Evolutionary conservation across 2,888 invertebrate species (phyloP), one percentile per base, ranked within the genome.

Genomic region (Mechanitis messenoides): DNA sequence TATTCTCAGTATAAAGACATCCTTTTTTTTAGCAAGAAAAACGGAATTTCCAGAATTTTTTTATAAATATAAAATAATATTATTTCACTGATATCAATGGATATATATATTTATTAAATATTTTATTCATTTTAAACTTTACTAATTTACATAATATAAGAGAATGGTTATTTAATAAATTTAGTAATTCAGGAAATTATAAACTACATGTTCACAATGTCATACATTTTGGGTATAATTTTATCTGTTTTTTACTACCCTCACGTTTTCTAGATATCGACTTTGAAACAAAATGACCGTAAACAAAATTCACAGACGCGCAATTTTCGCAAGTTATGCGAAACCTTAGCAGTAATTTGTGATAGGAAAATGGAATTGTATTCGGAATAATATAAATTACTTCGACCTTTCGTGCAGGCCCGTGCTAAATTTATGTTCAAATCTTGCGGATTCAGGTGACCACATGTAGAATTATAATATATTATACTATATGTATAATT

Each of bases 311-410:
- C 70, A 69, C 73, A 72, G 72, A 74, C 79, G 76, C 78, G 74
- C 80, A 83, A 83, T 84, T 86, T 84, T 83, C 79, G 81, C 82
- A 78, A 79, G 80, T 82, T 84, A 83, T 79, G 81, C 84, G 79
- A 85, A 87, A 81, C 83, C 83, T 81, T 81, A 80, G 77, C 82
- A 78, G 85, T 86, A 87, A 88, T 87, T 87, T 85, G 84, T 82
- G 81, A 86, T 85, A 84, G 83, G 83, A 84, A 86, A 87, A 87
- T 84, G 83, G 83, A 83, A 87, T 86, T 87, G 85, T 84, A 85
- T 87, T 85, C 82, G 83, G 85, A 87, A 87, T 87, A 86, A 87
- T 85, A 85, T 85, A 87, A 87, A 81, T 81, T 67, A 64, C 67
- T 60, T 65, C 80, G 81, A 86, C 85, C 85, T 83, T 85, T 79